These are phyloP conservation scores for Halichondria panicea DNA, from an alignment of 37 sponge, comb jelly and placozoan species.

Conservation along the genomic window DNA sequence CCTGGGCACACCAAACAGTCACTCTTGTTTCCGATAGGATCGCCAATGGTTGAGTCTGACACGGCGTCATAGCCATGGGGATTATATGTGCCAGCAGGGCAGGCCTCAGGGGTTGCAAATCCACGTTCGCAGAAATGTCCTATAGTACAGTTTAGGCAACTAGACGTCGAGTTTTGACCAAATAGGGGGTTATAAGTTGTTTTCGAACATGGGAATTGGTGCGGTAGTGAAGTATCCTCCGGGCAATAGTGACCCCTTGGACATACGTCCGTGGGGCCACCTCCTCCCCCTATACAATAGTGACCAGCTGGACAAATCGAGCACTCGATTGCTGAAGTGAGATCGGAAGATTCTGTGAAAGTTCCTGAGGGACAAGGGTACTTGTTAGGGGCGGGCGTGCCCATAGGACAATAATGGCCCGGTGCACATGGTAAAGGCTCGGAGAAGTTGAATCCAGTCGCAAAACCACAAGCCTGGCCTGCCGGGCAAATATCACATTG, in stretches of 20 bases:
- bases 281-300: not conserved
- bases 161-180: not conserved
- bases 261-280: not conserved
- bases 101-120: not conserved
- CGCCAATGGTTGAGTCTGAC: not conserved
- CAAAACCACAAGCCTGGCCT: not conserved
- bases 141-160: conserved; percentile 2
- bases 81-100: conserved; percentile 5
- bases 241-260: conserved; percentile 2
- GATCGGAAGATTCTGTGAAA: not conserved
- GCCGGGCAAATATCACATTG: not conserved
- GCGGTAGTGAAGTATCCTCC: not conserved
- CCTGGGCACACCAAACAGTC: conserved; percentile 14
- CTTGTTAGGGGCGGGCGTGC: not conserved
- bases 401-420: conserved; percentile 4
- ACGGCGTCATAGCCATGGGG: not conserved
- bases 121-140: conserved; percentile 4
- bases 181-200: not conserved
- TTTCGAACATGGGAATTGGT: conserved; percentile 4
- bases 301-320: conserved; percentile 3
- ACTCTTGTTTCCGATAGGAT: conserved; percentile 11
- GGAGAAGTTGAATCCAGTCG: conserved; percentile 3
- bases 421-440: conserved; percentile 1
- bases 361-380: conserved; percentile 3
- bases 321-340: not conserved